Conservation (phyloP, 2,888 invertebrate species). For the Calameuta idolon region DNA sequence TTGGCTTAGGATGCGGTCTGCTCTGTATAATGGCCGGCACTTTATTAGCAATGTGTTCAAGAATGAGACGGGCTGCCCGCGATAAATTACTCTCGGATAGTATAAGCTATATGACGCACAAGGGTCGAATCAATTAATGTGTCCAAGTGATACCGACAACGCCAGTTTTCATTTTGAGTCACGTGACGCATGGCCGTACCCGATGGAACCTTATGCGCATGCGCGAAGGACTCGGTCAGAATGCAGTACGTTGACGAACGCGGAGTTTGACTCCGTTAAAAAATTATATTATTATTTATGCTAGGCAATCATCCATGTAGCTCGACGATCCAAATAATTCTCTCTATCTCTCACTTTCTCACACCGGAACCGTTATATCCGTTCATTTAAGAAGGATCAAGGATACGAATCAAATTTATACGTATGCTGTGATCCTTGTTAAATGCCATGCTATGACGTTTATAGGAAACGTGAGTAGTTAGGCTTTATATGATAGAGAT, state of each 20-base stretch:
- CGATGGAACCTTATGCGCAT: background rate
- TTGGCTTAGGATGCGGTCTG: constrained; percentile 77
- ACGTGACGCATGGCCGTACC: background rate
- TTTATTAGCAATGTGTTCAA: constrained; percentile 81
- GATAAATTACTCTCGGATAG: constrained; percentile 64
- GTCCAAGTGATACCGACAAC: background rate
- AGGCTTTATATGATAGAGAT: background rate
- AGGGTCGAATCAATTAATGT: constrained; percentile 62
- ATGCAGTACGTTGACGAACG: background rate
- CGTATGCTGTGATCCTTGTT: background rate
- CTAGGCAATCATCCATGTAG: background rate
- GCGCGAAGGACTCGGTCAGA: background rate
- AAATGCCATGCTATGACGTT: background rate
- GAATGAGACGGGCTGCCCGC: constrained; percentile 72
- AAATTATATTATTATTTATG: background rate
- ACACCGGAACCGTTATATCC: background rate
- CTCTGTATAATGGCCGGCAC: constrained; percentile 80
- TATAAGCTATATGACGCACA: constrained; percentile 66
- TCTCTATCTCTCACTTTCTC: background rate
- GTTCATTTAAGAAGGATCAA: background rate
- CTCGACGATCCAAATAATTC: background rate
- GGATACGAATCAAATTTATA: background rate
- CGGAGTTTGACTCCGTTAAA: background rate
- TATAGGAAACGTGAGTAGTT: background rate
- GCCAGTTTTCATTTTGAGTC: background rate